Percentiles rank a stretch among this genome's conserved stretches.
Evolutionary conservation across 2,113 vertebrate species (phyloP).

Genomic region (Stigmatopora nigra): DNA sequence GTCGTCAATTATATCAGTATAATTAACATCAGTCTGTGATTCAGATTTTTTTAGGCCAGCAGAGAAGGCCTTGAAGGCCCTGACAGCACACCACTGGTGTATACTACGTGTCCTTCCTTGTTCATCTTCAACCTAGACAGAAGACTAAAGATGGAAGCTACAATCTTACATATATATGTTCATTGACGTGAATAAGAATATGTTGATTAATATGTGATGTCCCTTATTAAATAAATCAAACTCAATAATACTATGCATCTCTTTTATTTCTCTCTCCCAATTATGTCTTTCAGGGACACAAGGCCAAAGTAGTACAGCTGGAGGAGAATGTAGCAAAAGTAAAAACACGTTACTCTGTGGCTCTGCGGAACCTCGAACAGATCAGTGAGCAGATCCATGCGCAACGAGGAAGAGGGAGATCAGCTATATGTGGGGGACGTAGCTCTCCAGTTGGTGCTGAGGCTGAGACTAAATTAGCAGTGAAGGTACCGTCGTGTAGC

Average conservation of each 20-base stretch:
- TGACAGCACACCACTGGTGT: too few species aligned
- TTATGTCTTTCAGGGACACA: constrained; percentile 75
- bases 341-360: constrained; percentile 81
- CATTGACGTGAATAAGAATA: too few species aligned
- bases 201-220: too few species aligned
- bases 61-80: too few species aligned
- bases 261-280: not conserved
- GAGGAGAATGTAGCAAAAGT: constrained; percentile 77
- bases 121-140: too few species aligned
- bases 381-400: constrained; percentile 91
- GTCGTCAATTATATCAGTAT: too few species aligned
- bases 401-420: constrained; percentile 54
- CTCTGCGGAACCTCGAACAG: constrained; percentile 83
- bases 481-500: constrained; percentile 13
- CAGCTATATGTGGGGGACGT: constrained; percentile 49
- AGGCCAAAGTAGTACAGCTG: constrained; percentile 77
- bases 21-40: too few species aligned
- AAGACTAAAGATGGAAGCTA: too few species aligned
- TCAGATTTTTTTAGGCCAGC: too few species aligned
- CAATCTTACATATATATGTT: too few species aligned
- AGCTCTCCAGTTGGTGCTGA: constrained; percentile 69
- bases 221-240: too few species aligned
- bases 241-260: not conserved
- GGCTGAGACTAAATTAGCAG: constrained; percentile 43
- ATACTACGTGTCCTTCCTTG: too few species aligned